A percentile compares a stretch with the other conserved stretches of the same genome.
Evolutionary conservation across 2,113 vertebrate species (phyloP).

Genomic region (Vidua macroura): DNA sequence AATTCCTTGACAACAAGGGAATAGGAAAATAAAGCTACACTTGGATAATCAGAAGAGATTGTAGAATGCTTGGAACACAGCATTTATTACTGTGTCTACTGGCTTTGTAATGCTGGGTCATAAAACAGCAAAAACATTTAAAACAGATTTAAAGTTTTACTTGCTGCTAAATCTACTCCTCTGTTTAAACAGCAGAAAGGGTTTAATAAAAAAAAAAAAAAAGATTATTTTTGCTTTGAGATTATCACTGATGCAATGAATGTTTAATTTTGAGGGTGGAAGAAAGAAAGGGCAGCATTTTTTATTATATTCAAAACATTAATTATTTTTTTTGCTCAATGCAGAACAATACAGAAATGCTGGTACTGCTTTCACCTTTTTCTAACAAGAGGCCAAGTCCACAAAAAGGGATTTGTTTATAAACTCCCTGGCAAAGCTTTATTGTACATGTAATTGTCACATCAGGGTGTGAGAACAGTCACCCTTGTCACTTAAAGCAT

Average conservation of each 20-base stretch:
- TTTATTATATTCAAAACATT: background rate
- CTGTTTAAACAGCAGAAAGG: background rate
- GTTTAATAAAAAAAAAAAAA: background rate
- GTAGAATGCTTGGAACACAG: background rate
- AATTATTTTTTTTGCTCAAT: background rate
- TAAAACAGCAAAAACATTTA: conserved; percentile 7
- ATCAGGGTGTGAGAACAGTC: background rate
- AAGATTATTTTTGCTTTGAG: background rate
- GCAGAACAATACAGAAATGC: background rate
- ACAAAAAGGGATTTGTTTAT: background rate
- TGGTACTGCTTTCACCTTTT: background rate
- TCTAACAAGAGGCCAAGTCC: background rate
- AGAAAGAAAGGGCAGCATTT: background rate
- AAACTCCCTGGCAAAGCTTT: background rate
- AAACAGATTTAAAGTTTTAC: background rate
- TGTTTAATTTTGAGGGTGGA: background rate
- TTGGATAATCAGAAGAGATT: background rate
- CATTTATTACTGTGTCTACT: background rate
- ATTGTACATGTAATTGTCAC: background rate
- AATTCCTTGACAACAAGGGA: background rate
- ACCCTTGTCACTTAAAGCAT: background rate
- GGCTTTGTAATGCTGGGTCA: background rate
- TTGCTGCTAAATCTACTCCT: background rate
- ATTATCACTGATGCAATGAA: background rate
- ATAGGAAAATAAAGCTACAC: background rate